Evolutionary conservation across 23 tunicate genomes (phyloP).

Genomic region (Aplidium turbinatum): DNA sequence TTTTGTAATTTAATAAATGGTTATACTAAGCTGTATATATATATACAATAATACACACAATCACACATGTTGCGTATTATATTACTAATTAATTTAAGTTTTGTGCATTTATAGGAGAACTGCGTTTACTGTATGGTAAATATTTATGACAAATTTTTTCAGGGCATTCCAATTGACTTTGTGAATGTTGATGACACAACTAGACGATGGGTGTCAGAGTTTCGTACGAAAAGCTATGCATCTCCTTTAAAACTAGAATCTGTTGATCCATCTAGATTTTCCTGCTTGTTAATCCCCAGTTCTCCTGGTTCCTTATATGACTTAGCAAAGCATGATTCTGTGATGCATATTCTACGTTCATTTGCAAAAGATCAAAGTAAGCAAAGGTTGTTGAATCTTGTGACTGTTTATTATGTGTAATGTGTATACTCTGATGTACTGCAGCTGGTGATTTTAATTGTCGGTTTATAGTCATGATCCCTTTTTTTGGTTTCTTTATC

Average conservation of each 20-base stretch:
- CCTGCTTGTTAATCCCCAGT: constrained; percentile 69
- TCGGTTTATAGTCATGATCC: too few species aligned
- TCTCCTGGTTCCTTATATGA: constrained; percentile 82
- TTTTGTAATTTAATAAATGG: too few species aligned
- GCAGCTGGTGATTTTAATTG: too few species aligned
- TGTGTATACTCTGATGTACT: too few species aligned
- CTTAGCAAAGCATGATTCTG: constrained; percentile 76
- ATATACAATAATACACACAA: too few species aligned
- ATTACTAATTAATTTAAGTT: background rate
- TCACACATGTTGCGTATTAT: too few species aligned
- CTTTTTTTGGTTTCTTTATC: too few species aligned
- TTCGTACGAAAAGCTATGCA: constrained; percentile 65
- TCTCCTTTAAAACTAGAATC: constrained; percentile 76
- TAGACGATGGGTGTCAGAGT: constrained; percentile 82
- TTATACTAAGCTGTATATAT: too few species aligned
- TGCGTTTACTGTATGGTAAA: too few species aligned
- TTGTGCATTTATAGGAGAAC: background rate
- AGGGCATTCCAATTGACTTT: constrained; percentile 87
- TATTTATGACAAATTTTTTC: too few species aligned
- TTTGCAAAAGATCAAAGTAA: constrained; percentile 63
- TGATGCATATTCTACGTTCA: constrained; percentile 72
- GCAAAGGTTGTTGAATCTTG: background rate
- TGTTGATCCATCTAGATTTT: constrained; percentile 66
- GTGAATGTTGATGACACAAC: constrained; percentile 66
- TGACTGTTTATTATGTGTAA: background rate